These are phyloP conservation scores for Dasypogon diadema DNA, from an alignment of 2,888 invertebrate genomes.

Conservation along the genomic window DNA sequence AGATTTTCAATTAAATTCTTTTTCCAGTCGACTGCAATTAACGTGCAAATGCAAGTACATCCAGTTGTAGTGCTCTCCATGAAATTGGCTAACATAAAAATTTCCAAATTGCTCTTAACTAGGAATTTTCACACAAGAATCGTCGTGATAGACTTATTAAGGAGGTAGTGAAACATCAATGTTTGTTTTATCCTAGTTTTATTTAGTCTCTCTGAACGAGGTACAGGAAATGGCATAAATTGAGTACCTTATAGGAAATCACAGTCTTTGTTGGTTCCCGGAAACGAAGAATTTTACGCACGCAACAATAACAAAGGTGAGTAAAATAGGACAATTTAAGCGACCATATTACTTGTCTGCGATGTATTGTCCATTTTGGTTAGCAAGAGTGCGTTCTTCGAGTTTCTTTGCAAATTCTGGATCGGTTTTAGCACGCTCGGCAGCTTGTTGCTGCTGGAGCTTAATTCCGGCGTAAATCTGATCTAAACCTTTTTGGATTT, in stretches of 20 bases:
- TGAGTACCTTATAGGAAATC: conserved; percentile 59
- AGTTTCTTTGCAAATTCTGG: conserved; percentile 67
- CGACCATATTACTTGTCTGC: conserved; percentile 57
- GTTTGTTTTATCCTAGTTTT: conserved; percentile 33
- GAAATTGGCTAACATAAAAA: too few relatives aligned
- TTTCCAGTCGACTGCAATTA: too few relatives aligned
- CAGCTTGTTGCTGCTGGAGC: conserved; percentile 71
- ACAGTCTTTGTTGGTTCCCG: conserved; percentile 60
- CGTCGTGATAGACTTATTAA: background rate
- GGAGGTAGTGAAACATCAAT: background rate
- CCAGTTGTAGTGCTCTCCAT: too few relatives aligned
- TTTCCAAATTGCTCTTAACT: too few relatives aligned
- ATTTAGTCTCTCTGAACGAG: conserved; percentile 23
- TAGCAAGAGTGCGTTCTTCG: conserved; percentile 68
- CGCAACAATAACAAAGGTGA: conserved; percentile 55
- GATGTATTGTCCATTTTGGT: conserved; percentile 76
- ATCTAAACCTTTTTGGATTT: conserved; percentile 88
- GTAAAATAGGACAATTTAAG: conserved; percentile 45
- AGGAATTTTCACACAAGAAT: too few relatives aligned
- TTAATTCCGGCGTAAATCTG: conserved; percentile 88
- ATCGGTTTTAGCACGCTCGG: conserved; percentile 66
- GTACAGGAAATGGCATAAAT: conserved; percentile 46
- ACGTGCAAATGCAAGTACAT: too few relatives aligned
- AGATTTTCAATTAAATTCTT: too few relatives aligned
- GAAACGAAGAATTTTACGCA: conserved; percentile 54